phyloP scores from a whole-genome alignment of 2,888 invertebrate genomes.

The Euproctis similis region DNA sequence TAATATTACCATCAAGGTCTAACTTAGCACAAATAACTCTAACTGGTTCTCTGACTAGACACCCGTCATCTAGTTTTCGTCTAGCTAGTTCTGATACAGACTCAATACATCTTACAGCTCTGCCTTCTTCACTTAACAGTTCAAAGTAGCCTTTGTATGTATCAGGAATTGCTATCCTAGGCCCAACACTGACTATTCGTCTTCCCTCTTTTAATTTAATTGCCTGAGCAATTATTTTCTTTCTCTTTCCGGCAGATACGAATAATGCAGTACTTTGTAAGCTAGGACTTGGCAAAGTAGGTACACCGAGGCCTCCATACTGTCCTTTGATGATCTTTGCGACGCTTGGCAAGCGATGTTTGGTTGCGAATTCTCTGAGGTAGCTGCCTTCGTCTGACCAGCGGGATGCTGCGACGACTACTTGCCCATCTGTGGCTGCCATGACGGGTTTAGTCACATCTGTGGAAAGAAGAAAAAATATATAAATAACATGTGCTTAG shows the following conservation, averaged over 20 bases:
- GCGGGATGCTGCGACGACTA: conserved; percentile 89
- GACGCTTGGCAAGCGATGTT: conserved; percentile 86
- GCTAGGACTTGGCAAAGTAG: conserved; percentile 89
- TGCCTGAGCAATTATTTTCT: conserved; percentile 90
- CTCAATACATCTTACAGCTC: conserved; percentile 92
- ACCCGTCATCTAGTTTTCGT: conserved; percentile 83
- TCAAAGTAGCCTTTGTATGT: conserved; percentile 95
- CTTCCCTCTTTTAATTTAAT: conserved; percentile 93
- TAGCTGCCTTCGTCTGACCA: conserved; percentile 84
- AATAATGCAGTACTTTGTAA: conserved; percentile 90
- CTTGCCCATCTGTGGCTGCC: conserved; percentile 94
- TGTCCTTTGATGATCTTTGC: conserved; percentile 96
- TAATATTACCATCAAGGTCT: conserved; percentile 77
- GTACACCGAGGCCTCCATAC: conserved; percentile 92
- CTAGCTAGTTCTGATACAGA: conserved; percentile 89
- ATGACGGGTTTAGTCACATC: conserved; percentile 77
- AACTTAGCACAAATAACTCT: conserved; percentile 80
- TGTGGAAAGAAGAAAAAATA: conserved; percentile 48
- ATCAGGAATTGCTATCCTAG: conserved; percentile 91
- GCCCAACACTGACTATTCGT: conserved; percentile 85
- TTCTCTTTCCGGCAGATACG: conserved; percentile 88
- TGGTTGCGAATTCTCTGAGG: conserved; percentile 83
- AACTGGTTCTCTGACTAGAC: conserved; percentile 86
- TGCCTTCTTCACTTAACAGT: conserved; percentile 93
- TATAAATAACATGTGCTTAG: no score